phyloP scores from a whole-genome alignment of 2,888 invertebrate species.

The Amorpha juglandis region DNA sequence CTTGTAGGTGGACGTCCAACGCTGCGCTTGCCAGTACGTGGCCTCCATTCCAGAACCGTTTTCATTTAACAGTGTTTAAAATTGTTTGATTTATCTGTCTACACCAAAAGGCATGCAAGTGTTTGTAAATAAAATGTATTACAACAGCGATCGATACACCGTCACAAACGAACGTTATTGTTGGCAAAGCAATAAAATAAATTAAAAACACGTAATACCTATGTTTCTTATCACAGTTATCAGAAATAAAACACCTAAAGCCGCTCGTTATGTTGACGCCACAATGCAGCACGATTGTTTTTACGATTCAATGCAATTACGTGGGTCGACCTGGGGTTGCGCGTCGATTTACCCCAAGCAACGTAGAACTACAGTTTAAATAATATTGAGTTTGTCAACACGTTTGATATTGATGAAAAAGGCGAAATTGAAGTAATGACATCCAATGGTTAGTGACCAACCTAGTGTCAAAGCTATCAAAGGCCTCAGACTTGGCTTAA shows the following conservation, averaged over 20 bases:
- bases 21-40: too few relatives aligned
- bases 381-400: not conserved
- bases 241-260: slow-evolving; percentile 14
- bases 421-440: not conserved
- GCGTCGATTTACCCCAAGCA: not conserved
- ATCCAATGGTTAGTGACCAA: too few relatives aligned
- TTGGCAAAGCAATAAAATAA: slow-evolving; percentile 11
- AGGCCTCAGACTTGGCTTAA: too few relatives aligned
- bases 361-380: not conserved
- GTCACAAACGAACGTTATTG: not conserved
- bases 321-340: not conserved
- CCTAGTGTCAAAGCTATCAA: too few relatives aligned
- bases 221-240: slow-evolving; percentile 11
- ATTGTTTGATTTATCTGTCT: too few relatives aligned
- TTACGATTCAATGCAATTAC: slow-evolving; percentile 11
- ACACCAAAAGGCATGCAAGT: not conserved
- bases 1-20: too few relatives aligned
- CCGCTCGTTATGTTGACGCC: not conserved
- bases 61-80: too few relatives aligned
- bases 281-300: slow-evolving; percentile 17
- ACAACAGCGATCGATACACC: not conserved
- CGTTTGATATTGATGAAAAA: not conserved
- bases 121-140: not conserved
- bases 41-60: too few relatives aligned
- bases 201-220: slow-evolving; percentile 2